A percentile compares a stretch with the other conserved stretches of the same genome.
phyloP scores from a whole-genome alignment of 2,797 vertebrate genomes.

The Phalanger gymnotis region DNA sequence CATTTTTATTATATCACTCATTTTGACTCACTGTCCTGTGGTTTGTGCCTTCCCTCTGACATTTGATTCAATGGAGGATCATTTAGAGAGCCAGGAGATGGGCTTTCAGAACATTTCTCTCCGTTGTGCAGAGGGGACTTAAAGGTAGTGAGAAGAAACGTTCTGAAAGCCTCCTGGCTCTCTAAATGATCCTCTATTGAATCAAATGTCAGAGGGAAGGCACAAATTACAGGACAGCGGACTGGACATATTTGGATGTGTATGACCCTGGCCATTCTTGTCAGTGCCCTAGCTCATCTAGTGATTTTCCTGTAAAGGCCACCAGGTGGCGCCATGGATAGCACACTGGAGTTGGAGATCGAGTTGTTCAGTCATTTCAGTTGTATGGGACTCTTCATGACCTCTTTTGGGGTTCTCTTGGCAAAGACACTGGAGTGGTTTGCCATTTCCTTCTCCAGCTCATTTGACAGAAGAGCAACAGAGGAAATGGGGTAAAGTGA shows the following conservation, averaged over 20 bases:
- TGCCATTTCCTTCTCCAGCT: background rate
- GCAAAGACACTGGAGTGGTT: background rate
- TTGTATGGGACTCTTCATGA: background rate
- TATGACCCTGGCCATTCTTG: too few relatives aligned
- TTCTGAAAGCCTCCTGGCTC: too few relatives aligned
- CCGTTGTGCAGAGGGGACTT: too few relatives aligned
- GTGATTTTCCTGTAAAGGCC: background rate
- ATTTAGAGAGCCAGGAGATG: too few relatives aligned
- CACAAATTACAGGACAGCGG: too few relatives aligned
- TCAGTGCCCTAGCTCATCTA: background rate
- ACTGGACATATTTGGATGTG: too few relatives aligned
- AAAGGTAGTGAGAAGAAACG: too few relatives aligned
- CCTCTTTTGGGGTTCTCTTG: background rate
- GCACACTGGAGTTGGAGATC: background rate
- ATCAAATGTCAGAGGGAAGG: too few relatives aligned
- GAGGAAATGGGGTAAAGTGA: background rate
- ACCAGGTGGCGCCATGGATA: background rate
- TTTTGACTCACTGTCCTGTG: background rate
- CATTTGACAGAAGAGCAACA: background rate
- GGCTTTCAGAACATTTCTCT: too few relatives aligned
- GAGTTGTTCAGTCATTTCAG: background rate
- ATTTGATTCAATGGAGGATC: too few relatives aligned
- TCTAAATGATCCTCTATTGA: too few relatives aligned
- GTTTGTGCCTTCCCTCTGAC: background rate
- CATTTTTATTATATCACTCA: background rate